Conservation (phyloP, 2,113 vertebrate species). For the Sander lucioperca region DNA sequence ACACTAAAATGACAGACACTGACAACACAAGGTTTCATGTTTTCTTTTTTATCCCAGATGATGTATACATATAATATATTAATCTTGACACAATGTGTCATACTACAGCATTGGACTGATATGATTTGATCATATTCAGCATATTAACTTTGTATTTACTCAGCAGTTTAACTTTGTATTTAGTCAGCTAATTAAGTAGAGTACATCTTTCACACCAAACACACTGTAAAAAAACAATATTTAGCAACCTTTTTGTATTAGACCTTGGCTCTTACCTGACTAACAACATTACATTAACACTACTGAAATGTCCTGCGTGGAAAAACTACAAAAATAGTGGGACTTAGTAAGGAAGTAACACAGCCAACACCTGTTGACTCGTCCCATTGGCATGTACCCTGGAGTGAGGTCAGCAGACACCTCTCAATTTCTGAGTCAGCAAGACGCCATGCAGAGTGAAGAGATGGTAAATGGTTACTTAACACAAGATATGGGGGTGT, state of each 20-base stretch:
- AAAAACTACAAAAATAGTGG: no score
- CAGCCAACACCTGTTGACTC: not conserved
- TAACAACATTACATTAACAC: no score
- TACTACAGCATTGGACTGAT: not conserved
- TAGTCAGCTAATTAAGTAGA: no score
- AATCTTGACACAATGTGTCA: not conserved
- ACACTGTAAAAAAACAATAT: not conserved
- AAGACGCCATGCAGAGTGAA: not conserved
- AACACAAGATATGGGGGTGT: not conserved
- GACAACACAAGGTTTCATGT: no score
- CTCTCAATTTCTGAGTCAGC: not conserved
- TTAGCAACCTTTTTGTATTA: no score
- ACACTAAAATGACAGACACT: no score
- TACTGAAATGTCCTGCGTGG: not conserved
- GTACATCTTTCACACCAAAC: not conserved
- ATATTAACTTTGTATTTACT: no score
- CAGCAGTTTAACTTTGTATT: no score
- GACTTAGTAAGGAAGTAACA: not conserved
- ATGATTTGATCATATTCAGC: not conserved
- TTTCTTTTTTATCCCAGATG: no score
- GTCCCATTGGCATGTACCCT: not conserved
- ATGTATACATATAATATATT: no score
- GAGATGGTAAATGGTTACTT: conserved; percentile 1
- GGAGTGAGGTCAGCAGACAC: conserved; percentile 1
- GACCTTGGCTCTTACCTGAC: no score